Evolutionary conservation across 2,113 vertebrate genomes (phyloP).

Genomic region (Muscicapa adusta): DNA sequence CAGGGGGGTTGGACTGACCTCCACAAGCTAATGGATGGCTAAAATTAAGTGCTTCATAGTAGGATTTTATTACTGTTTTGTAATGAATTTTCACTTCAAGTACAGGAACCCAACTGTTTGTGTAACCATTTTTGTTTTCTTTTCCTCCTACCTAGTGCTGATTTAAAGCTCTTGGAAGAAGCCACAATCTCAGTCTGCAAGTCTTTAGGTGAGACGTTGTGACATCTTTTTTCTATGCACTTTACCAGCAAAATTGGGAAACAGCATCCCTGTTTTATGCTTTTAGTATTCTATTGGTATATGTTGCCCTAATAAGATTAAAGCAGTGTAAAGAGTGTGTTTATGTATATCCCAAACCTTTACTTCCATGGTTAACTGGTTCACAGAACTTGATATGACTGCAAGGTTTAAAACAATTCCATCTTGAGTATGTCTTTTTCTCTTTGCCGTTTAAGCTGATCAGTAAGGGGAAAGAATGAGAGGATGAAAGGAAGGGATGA

Average conservation of each 20-base stretch:
- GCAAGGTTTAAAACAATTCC: not conserved
- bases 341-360: not conserved
- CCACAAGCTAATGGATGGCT: not conserved
- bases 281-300: not conserved
- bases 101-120: not conserved
- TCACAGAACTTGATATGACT: not conserved
- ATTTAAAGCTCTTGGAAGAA: constrained; percentile 91
- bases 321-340: not conserved
- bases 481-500: not conserved
- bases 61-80: not conserved
- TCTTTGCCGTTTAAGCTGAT: not conserved
- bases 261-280: not conserved
- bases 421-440: not conserved
- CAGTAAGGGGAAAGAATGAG: not conserved
- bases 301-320: not conserved
- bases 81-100: not conserved
- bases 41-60: not conserved
- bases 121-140: not conserved
- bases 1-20: not conserved
- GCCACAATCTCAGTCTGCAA: constrained; percentile 88
- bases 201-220: constrained; percentile 80
- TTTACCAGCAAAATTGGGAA: not conserved
- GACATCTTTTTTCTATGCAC: not conserved
- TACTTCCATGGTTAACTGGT: not conserved
- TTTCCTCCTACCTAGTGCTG: constrained; percentile 71